These are phyloP conservation scores for Ormyrus nitidulus DNA, from an alignment of 2,888 invertebrate genomes.

Conservation along the genomic window DNA sequence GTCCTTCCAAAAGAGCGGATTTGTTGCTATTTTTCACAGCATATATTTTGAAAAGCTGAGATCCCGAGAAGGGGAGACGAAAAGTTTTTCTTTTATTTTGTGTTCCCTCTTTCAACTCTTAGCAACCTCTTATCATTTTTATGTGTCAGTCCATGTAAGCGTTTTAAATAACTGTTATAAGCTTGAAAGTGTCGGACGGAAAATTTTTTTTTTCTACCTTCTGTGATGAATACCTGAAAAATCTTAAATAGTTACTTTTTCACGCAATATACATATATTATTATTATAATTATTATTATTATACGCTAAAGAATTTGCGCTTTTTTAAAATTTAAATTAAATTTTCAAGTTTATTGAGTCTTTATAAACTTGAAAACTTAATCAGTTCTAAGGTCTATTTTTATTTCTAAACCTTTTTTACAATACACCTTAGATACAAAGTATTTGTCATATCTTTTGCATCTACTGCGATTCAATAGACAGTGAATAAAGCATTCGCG, in stretches of 20 bases:
- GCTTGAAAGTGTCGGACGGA: conserved; percentile 37
- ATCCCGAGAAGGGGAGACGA: neutral
- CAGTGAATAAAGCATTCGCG: conserved; percentile 24
- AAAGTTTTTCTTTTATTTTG: conserved; percentile 37
- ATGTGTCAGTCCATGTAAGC: conserved; percentile 38
- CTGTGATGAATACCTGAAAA: conserved; percentile 45
- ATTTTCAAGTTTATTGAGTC: conserved; percentile 44
- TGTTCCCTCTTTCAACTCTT: conserved; percentile 44
- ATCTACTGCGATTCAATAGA: conserved; percentile 12
- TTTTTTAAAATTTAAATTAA: conserved; percentile 41
- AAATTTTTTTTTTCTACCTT: conserved; percentile 25
- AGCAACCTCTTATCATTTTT: conserved; percentile 48
- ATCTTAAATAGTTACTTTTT: conserved; percentile 39
- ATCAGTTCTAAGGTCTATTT: conserved; percentile 51
- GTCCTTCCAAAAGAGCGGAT: conserved; percentile 29
- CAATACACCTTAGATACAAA: conserved; percentile 21
- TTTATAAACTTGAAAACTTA: conserved; percentile 53
- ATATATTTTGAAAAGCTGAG: conserved; percentile 12
- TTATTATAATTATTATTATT: conserved; percentile 4
- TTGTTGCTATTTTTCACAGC: conserved; percentile 54
- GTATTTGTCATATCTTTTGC: neutral
- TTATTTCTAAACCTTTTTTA: conserved; percentile 48
- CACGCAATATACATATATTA: neutral
- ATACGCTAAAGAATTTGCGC: conserved; percentile 27
- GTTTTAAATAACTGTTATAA: conserved; percentile 47